Conservation (phyloP, 2,888 invertebrate genomes). For the Keiferia lycopersicella region DNA sequence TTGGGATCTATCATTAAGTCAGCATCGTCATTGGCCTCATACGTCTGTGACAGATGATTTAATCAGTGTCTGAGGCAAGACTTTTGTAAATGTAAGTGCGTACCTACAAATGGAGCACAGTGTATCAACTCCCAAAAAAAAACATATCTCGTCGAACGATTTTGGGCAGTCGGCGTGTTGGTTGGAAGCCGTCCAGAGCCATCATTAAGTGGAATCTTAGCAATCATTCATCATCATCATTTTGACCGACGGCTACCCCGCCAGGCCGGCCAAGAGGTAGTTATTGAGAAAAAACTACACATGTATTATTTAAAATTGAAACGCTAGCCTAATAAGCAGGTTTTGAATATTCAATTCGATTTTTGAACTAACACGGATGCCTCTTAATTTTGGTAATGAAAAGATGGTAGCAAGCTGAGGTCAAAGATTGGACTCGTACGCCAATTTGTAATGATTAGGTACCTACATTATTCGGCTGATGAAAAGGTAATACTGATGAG, state of each 20-base stretch:
- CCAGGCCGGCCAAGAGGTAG: conserved; percentile 62
- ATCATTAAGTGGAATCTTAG: conserved; percentile 75
- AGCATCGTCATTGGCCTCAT: no score
- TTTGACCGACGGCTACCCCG: conserved; percentile 68
- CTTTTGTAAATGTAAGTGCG: no score
- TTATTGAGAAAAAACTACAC: conserved; percentile 48
- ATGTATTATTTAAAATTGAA: conserved; percentile 42
- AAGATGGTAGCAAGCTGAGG: background rate
- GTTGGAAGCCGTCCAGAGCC: conserved; percentile 61
- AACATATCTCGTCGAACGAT: conserved; percentile 38
- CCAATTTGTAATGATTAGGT: no score
- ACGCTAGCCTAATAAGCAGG: conserved; percentile 50
- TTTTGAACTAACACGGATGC: conserved; percentile 13
- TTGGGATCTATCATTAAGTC: no score
- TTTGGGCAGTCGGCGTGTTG: conserved; percentile 56
- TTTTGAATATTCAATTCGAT: conserved; percentile 27
- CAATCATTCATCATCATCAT: conserved; percentile 79
- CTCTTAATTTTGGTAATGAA: background rate
- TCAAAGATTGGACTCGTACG: background rate
- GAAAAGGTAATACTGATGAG: background rate
- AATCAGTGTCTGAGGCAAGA: no score
- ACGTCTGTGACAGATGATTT: no score
- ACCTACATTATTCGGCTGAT: no score
- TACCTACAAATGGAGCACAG: background rate
- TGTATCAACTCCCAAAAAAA: background rate